phyloP scores from a whole-genome alignment of 1,140 invertebrate genomes.

The Brachionus rubens region DNA sequence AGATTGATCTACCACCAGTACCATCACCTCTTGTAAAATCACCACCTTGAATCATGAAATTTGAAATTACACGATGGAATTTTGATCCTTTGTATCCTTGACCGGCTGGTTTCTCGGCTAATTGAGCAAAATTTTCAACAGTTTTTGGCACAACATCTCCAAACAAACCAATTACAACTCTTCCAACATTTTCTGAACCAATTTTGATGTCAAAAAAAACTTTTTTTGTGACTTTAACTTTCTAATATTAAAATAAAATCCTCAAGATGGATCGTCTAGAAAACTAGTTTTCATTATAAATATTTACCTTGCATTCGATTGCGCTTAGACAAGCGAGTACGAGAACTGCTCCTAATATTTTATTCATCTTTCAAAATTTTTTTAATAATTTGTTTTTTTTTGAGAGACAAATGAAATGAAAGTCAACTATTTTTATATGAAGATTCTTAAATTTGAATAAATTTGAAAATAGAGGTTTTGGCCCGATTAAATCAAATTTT shows the following conservation, averaged over 20 bases:
- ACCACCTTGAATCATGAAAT: slow-evolving; percentile 60
- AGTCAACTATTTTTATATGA: neutral
- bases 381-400: neutral
- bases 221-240: slow-evolving; percentile 56
- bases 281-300: neutral
- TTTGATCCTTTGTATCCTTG: slow-evolving; percentile 53
- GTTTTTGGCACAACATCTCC: slow-evolving; percentile 94
- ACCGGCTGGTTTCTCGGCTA: slow-evolving; percentile 21
- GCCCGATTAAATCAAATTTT: slow-evolving; percentile 25
- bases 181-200: slow-evolving; percentile 73
- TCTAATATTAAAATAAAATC: neutral
- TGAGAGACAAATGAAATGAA: neutral
- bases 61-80: slow-evolving; percentile 57
- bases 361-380: neutral
- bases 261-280: neutral
- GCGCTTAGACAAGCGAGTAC: neutral
- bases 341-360: neutral
- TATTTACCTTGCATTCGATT: slow-evolving; percentile 11
- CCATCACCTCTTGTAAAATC: slow-evolving; percentile 56
- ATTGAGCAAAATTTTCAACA: slow-evolving; percentile 81
- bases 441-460: neutral
- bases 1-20: slow-evolving; percentile 68
- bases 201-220: slow-evolving; percentile 87
- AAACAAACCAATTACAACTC: slow-evolving; percentile 93
- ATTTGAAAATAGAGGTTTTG: neutral